Evolutionary conservation across 2,113 vertebrate genomes (phyloP).

Genomic region (Glaucidium brasilianum): DNA sequence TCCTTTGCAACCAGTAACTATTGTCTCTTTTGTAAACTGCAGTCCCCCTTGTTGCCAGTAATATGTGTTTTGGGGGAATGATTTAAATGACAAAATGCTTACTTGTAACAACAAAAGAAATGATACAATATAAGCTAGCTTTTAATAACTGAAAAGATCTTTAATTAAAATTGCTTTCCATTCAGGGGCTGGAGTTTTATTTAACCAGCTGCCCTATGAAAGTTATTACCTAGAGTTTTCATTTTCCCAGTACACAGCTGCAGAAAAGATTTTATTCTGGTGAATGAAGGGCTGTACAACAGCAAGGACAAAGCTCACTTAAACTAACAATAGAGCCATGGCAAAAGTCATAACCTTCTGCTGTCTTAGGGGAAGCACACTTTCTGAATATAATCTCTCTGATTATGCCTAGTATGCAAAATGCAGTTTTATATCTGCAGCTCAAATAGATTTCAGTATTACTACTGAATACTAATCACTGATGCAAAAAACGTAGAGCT

Average conservation of each 20-base stretch:
- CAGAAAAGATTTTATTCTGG: constrained; percentile 61
- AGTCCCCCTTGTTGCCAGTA: constrained; percentile 10
- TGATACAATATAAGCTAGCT: background rate
- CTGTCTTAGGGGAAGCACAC: constrained; percentile 59
- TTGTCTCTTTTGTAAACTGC: constrained; percentile 19
- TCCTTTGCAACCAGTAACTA: constrained; percentile 24
- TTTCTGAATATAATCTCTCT: constrained; percentile 38
- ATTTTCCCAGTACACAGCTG: constrained; percentile 46
- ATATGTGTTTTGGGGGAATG: background rate
- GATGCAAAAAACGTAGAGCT: constrained; percentile 70
- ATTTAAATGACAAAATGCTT: constrained; percentile 44
- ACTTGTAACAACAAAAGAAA: constrained; percentile 33
- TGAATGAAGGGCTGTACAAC: constrained; percentile 55
- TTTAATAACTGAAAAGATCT: constrained; percentile 51
- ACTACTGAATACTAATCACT: constrained; percentile 70
- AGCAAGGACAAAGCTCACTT: constrained; percentile 52
- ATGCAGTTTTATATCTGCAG: constrained; percentile 60
- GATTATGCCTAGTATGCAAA: constrained; percentile 61
- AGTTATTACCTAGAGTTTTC: constrained; percentile 47
- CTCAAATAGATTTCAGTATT: constrained; percentile 60
- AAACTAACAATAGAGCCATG: constrained; percentile 37
- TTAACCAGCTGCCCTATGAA: constrained; percentile 49
- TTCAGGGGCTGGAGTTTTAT: constrained; percentile 23
- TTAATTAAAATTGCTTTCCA: constrained; percentile 36
- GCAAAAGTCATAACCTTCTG: constrained; percentile 60